Conservation (phyloP, 2,797 vertebrate species). For the Liparis tanakae region DNA sequence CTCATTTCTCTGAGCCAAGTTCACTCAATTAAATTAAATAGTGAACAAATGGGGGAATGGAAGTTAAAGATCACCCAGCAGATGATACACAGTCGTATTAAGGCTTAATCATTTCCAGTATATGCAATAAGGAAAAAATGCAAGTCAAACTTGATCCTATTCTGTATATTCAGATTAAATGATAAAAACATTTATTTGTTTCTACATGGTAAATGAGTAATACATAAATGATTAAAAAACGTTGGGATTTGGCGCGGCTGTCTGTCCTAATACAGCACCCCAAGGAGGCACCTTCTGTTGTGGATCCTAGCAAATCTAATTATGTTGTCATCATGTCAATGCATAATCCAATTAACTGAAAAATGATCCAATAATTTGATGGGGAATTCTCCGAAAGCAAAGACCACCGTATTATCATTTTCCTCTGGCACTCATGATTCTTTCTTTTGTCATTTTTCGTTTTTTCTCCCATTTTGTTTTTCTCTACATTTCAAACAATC, state of each 20-base stretch:
- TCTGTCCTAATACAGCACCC: conserved; percentile 4
- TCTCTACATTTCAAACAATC: not conserved
- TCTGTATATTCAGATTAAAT: not conserved
- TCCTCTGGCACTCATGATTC: conserved; percentile 1
- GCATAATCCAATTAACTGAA: conserved; percentile 50
- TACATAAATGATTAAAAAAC: conserved; percentile 6
- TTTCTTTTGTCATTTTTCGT: not conserved
- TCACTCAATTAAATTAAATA: conserved; percentile 45
- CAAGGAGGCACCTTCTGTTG: conserved; percentile 23
- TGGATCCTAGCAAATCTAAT: conserved; percentile 60
- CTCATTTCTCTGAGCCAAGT: conserved; percentile 37
- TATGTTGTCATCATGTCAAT: conserved; percentile 45
- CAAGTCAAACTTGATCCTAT: not conserved
- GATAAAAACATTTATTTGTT: conserved; percentile 1
- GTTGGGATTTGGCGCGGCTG: conserved; percentile 15
- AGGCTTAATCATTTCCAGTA: not conserved
- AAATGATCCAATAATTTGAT: conserved; percentile 27
- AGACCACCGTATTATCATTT: not conserved
- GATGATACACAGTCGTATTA: conserved; percentile 6
- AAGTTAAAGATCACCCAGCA: conserved; percentile 23
- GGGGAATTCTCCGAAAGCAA: conserved; percentile 13
- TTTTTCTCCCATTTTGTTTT: not conserved
- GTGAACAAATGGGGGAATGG: conserved; percentile 27
- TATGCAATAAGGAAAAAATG: conserved; percentile 9
- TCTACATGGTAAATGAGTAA: not conserved